Percentiles rank a stretch among this genome's conserved stretches.
These are phyloP conservation scores for Onychostoma macrolepis DNA, from an alignment of 2,113 vertebrate genomes.

Conservation along the genomic window DNA sequence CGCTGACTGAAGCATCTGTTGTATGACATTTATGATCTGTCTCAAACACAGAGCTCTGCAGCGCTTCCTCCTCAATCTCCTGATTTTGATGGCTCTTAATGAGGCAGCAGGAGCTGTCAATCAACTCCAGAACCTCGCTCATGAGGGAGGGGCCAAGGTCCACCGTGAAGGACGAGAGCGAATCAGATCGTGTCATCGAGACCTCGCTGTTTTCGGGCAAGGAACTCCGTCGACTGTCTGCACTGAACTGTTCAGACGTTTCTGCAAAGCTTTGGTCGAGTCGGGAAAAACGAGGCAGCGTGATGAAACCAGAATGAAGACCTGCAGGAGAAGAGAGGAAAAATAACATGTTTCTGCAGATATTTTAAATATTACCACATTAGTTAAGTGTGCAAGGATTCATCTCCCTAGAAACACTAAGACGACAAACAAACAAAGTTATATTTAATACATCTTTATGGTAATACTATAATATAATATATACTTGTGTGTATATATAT, in stretches of 20 bases:
- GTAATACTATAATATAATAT: too few relatives aligned
- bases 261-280: conserved; percentile 76
- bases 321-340: conserved; percentile 71
- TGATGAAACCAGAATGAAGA: conserved; percentile 87
- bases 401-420: too few relatives aligned
- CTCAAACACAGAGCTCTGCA: conserved; percentile 51
- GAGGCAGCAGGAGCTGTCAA: conserved; percentile 79
- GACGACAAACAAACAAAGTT: too few relatives aligned
- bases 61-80: conserved; percentile 49
- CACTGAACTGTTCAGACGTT: conserved; percentile 47
- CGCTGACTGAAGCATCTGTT: conserved; percentile 53
- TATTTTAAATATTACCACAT: neutral
- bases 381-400: neutral
- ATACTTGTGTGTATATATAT: too few relatives aligned
- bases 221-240: conserved; percentile 50
- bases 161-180: conserved; percentile 89
- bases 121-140: conserved; percentile 86
- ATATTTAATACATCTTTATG: too few relatives aligned
- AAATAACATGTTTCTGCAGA: neutral
- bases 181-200: conserved; percentile 81
- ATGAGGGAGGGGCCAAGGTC: conserved; percentile 95
- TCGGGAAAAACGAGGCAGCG: conserved; percentile 84
- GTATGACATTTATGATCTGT: neutral
- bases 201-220: conserved; percentile 47
- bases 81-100: conserved; percentile 43